Base-by-base conservation (phyloP, 2,113 vertebrate species). In the Saccopteryx leptura region DNA sequence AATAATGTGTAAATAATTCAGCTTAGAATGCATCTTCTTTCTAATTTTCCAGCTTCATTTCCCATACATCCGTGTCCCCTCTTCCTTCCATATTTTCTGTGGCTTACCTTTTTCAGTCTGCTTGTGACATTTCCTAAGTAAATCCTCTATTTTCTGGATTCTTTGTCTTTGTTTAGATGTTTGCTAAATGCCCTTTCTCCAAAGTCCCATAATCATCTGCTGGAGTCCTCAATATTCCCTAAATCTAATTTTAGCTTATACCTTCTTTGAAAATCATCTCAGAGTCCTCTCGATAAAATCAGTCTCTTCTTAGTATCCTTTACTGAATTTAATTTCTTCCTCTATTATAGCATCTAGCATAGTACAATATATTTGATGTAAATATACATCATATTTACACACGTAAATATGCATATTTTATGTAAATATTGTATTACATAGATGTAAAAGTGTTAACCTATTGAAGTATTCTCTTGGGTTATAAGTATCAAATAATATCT, bases 31-130 rank as follows among this genome's bases (percentile, higher is more conserved):
- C 3, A 9, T 68, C 65, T 88, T 84, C 68, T 82, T 8, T 9
- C 26, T 24, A 95, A 86, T 8, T 54, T 94, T 88, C 23, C 24
- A 46, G 7, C 94, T 97, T 72, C 33, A 58, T 46, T 66, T 86
- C 9, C 21, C 39, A n/a, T 4, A 21, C 5, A 21, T 52, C 28
- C 79, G 10, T 69, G n/a, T 60, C 26, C 19, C 75, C 28, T 60
- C 24, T 28, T 9, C 14, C 7, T 74, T 46, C 7, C 23, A 1
- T 21, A 17, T 58, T 84, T 11, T 68, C 23, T 78, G 0, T 87
- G 71, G 23, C 54, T 68, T 80, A 9, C 1, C 60, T 50, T 46
- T 88, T 17, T 52, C 28, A 61, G 15, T 69, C 17, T 19, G 28
- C 12, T 39, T 94, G 24, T 81, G 54, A 56, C 83, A 7, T 24